Evolutionary conservation across 2,888 invertebrate species (phyloP).

Genomic region (Xestia c-nigrum): DNA sequence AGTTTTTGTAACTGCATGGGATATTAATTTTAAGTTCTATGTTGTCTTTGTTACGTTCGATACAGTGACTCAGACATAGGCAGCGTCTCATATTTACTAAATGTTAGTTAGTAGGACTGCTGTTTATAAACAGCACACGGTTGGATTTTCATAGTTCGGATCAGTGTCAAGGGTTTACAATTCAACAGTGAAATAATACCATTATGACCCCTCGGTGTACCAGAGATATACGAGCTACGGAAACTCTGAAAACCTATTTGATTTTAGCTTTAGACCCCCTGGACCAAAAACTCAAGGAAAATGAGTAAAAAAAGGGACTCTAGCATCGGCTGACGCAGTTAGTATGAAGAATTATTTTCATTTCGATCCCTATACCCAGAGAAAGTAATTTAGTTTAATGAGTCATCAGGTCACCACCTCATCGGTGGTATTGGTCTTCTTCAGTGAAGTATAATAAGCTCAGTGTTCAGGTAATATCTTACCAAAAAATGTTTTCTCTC

Average conservation of each 20-base stretch:
- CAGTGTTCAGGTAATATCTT: conserved; percentile 46
- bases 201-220: neutral
- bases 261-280: too few species aligned
- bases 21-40: neutral
- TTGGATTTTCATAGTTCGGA: neutral
- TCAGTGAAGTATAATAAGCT: too few species aligned
- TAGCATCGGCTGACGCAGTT: neutral
- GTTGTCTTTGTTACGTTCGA: neutral
- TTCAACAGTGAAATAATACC: too few species aligned
- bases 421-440: neutral
- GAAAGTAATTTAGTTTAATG: neutral
- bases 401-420: neutral
- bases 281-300: too few species aligned
- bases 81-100: neutral
- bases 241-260: too few species aligned
- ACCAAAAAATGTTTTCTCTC: conserved; percentile 77
- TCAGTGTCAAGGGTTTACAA: neutral
- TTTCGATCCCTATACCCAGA: neutral
- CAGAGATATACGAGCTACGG: too few species aligned
- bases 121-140: neutral
- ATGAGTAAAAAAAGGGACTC: too few species aligned
- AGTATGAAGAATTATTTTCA: neutral
- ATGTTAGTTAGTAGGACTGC: neutral
- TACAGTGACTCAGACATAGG: neutral
- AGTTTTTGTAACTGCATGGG: neutral